A percentile compares a stretch with the other conserved stretches of the same genome.
Conservation (phyloP, 2,888 invertebrate genomes). For the Rotaria socialis region DNA sequence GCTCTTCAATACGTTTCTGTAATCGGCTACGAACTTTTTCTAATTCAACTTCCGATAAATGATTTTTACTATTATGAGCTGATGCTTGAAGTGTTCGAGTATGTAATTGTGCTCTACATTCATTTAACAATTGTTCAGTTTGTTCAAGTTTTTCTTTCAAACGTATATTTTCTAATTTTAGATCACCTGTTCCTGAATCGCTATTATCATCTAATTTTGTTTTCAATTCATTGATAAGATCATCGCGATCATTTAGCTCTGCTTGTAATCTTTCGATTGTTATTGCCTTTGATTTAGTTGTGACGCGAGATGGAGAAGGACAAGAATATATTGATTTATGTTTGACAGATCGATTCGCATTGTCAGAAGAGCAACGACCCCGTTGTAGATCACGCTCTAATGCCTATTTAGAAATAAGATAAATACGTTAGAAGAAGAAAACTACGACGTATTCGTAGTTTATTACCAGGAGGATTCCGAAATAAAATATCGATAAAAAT, state of each 20-base stretch:
- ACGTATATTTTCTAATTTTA: not conserved
- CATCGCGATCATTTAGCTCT: not conserved
- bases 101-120: not conserved
- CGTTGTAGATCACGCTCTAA: not conserved
- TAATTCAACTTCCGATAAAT: slow-evolving; percentile 45
- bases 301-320: not conserved
- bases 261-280: not conserved
- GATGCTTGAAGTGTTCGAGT: not conserved
- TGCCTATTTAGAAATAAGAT: not conserved
- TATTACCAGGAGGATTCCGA: no score
- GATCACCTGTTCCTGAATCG: not conserved
- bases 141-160: slow-evolving; percentile 13
- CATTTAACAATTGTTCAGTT: not conserved
- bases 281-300: not conserved
- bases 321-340: not conserved
- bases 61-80: slow-evolving; percentile 33
- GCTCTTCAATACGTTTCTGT: slow-evolving; percentile 54
- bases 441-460: no score
- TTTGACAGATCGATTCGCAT: not conserved
- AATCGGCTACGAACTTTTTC: slow-evolving; percentile 50
- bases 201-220: not conserved
- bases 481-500: no score
- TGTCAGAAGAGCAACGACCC: not conserved
- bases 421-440: no score
- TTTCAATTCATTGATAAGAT: not conserved